Conservation (phyloP, 2,113 vertebrate species). For the Syngnathus scovelli region DNA sequence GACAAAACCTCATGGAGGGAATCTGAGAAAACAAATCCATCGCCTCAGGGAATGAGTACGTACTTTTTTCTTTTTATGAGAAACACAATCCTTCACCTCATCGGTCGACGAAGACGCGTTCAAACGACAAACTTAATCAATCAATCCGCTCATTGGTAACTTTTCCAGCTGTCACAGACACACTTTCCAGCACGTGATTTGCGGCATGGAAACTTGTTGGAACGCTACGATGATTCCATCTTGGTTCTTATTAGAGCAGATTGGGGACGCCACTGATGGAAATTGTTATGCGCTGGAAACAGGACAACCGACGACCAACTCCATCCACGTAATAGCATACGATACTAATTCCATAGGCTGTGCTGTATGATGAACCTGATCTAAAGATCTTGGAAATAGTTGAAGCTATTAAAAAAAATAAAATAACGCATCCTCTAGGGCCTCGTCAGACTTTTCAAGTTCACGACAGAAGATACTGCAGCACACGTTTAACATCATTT, state of each 20-base stretch:
- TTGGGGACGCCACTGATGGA: background rate
- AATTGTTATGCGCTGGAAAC: background rate
- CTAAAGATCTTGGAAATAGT: background rate
- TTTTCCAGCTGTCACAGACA: constrained; percentile 3
- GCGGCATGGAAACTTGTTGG: constrained; percentile 1
- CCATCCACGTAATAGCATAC: too few species aligned
- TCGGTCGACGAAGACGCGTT: background rate
- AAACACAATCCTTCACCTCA: background rate
- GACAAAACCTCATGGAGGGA: constrained; percentile 70
- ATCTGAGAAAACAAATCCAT: constrained; percentile 60
- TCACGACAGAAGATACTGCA: background rate
- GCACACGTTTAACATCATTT: background rate
- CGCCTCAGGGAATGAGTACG: background rate
- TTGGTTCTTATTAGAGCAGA: background rate
- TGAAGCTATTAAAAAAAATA: background rate
- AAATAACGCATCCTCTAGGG: background rate
- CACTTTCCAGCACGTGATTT: constrained; percentile 1
- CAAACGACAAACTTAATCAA: background rate
- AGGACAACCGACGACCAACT: background rate
- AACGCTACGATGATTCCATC: background rate
- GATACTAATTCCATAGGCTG: too few species aligned
- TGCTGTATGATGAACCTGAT: background rate
- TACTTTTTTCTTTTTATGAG: background rate
- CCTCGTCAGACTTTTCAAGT: background rate
- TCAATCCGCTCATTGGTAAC: background rate